A percentile compares a stretch with the other conserved stretches of the same genome.
Conservation (phyloP, 2,797 vertebrate species). For the Vultur gryphus region DNA sequence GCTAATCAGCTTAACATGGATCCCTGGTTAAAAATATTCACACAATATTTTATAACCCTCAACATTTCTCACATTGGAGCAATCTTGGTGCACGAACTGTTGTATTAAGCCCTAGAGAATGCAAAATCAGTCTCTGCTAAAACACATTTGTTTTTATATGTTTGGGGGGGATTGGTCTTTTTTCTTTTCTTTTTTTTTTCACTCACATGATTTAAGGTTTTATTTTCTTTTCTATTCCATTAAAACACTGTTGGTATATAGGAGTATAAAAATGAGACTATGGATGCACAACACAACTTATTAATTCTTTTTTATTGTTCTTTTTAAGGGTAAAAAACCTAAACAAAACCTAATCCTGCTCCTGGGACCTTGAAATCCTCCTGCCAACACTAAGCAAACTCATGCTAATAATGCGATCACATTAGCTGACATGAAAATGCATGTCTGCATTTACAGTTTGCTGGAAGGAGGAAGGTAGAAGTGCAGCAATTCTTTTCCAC, state of each 20-base stretch:
- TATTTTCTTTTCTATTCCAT: not conserved
- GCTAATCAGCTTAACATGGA: not conserved
- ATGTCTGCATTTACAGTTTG: not conserved
- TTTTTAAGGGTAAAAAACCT: not conserved
- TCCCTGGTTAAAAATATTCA: not conserved
- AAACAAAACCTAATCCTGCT: not conserved
- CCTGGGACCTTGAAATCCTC: not conserved
- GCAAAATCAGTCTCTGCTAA: not conserved
- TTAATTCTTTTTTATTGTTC: not conserved
- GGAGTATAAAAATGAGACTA: not conserved
- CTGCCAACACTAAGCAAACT: not conserved
- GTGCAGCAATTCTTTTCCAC: not conserved
- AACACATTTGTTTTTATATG: not conserved
- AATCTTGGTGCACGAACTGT: not conserved
- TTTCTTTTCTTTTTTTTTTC: not conserved
- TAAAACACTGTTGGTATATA: not conserved
- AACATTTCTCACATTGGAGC: not conserved
- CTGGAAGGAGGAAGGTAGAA: not conserved
- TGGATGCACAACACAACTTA: not conserved
- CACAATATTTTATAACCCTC: not conserved
- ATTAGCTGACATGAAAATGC: not conserved
- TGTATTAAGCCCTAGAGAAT: not conserved
- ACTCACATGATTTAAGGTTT: not conserved
- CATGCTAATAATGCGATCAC: not conserved
- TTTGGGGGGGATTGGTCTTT: not conserved